These are phyloP conservation scores for Ochotona curzoniae DNA, from an alignment of 2,113 vertebrate species.

Conservation along the genomic window DNA sequence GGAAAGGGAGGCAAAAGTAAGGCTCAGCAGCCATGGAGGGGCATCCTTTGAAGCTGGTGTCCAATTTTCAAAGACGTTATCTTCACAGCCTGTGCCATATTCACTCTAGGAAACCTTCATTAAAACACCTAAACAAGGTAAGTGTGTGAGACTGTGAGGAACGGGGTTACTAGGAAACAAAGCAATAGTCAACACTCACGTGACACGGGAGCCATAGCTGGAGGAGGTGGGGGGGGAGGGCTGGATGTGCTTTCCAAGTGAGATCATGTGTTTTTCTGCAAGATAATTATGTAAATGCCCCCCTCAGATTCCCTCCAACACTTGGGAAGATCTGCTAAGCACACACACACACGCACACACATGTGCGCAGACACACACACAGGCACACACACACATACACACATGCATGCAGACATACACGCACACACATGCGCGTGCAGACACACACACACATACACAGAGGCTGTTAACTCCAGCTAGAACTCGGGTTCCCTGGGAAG, in stretches of 20 bases:
- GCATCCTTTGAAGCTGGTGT: neutral
- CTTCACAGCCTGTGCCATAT: neutral
- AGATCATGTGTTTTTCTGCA: neutral
- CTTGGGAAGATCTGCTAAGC: neutral
- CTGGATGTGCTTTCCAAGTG: neutral
- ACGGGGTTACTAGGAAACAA: neutral
- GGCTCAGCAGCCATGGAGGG: too few relatives aligned
- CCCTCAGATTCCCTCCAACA: neutral
- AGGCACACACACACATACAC: too few relatives aligned
- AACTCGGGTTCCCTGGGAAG: neutral
- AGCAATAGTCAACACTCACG: neutral
- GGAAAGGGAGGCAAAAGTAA: accelerated
- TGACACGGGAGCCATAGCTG: neutral
- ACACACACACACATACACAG: neutral
- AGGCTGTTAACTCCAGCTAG: neutral
- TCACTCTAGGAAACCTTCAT: conserved; percentile 9
- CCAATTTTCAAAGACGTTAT: neutral
- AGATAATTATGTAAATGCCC: neutral
- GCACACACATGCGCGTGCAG: neutral
- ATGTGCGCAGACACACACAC: neutral
- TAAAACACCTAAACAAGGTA: neutral
- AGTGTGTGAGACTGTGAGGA: neutral
- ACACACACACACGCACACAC: neutral
- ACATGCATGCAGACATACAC: too few relatives aligned
- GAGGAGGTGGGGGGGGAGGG: too few relatives aligned